Evolutionary conservation across 2,888 invertebrate species (phyloP), one percentile per base, ranked within the genome.

Genomic region (Nineta flava): DNA sequence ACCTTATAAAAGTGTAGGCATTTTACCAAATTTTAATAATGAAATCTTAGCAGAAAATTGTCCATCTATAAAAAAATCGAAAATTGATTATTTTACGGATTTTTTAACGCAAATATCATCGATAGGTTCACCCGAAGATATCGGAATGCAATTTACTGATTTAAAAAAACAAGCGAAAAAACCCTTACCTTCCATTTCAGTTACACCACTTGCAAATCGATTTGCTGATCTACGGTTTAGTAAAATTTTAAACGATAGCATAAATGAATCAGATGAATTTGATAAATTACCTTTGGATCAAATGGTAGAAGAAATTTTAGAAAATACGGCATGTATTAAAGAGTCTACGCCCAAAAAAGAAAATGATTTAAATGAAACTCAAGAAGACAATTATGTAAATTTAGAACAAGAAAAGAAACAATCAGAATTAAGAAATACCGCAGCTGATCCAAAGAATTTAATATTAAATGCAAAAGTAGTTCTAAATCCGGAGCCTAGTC

Each of bases 281-380:
- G 65, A 74, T 67, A 54, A 76, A 67, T 64, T 67, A 68, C 62
- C 75, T 62, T 62, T 79, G 43, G 77, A 78, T 58, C 71, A 67
- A 62, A 73, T 78, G 65, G 77, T 78, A 42, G 75, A 77, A 58
- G 77, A 75, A 52, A 75, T 78, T 49, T 69, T 78, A 53, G 77
- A 77, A 55, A 75, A 73, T 53, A 74, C 75, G 1, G 70, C 71
- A 57, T 70, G 71, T 48, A 31, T 44, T 4, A 46, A 32, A 13
- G 34, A 21, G 34, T 31, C 38, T 35, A 50, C 40, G 13, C 32
- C n/a, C 16, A 55, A 58, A 21, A 53, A 54, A 32, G 58, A 56
- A 4, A 57, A 59, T 43, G 55, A 58, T 47, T 48, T 51, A 12
- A 55, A 56, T 46, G 50, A 61, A 53, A 61, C 58, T 13, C 57